Evolutionary conservation across 1,140 invertebrate species (phyloP).

Genomic region (Ooceraea biroi): DNA sequence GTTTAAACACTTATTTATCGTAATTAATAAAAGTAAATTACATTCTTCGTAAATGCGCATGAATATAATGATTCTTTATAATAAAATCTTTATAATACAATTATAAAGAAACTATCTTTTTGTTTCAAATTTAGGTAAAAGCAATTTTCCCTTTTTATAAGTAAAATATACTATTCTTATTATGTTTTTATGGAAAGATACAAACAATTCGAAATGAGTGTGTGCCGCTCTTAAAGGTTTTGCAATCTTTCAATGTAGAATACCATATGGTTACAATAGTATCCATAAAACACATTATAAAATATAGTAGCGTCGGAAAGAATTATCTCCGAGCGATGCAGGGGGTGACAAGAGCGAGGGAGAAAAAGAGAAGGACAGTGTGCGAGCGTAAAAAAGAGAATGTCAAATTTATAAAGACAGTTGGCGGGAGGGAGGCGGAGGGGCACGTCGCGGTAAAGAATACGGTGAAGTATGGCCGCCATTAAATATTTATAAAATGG

Average conservation of each 20-base stretch:
- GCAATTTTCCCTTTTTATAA: neutral
- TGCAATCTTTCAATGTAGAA: constrained; percentile 4
- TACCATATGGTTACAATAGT: neutral
- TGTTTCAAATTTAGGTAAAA: neutral
- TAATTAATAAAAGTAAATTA: neutral
- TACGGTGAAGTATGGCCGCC: constrained; percentile 54
- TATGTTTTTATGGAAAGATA: neutral
- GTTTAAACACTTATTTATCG: neutral
- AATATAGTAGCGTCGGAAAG: constrained; percentile 3
- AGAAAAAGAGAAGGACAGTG: neutral
- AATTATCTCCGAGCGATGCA: constrained; percentile 33
- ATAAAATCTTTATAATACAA: too few relatives aligned
- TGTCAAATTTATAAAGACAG: constrained; percentile 36
- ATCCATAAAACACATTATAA: constrained; percentile 40
- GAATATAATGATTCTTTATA: too few relatives aligned
- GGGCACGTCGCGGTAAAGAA: constrained; percentile 2
- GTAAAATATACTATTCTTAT: neutral
- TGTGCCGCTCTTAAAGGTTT: neutral
- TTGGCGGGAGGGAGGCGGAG: neutral
- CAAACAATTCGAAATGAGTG: neutral
- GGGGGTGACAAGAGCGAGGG: neutral
- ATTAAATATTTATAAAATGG: constrained; percentile 79
- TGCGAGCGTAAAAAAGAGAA: neutral
- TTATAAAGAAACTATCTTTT: neutral
- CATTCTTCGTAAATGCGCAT: too few relatives aligned